A percentile compares a stretch with the other conserved stretches of the same genome.
These are phyloP conservation scores for Monomorium pharaonis DNA, from an alignment of 1,140 invertebrate genomes.

Conservation along the genomic window DNA sequence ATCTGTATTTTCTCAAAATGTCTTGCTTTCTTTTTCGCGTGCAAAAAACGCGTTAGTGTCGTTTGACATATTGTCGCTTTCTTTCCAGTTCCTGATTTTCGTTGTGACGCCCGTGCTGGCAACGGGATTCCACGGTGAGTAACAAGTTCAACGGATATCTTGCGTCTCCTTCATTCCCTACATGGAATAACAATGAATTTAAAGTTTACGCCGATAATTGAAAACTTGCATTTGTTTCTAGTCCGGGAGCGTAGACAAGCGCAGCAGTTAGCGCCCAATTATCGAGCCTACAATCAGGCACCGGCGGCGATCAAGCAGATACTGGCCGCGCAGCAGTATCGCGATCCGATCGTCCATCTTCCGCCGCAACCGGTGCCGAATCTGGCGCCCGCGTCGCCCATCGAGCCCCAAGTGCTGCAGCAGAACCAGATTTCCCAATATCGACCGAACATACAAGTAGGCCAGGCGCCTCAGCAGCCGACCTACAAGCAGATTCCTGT, in stretches of 20 bases:
- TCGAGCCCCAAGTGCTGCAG: conserved; percentile 50
- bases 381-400: conserved; percentile 54
- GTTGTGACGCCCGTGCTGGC: conserved; percentile 38
- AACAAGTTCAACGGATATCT: background rate
- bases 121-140: conserved; percentile 30
- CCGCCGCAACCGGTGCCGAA: conserved; percentile 75
- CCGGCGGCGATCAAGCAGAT: conserved; percentile 79
- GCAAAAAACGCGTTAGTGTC: background rate
- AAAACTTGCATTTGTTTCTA: background rate
- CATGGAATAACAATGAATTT: background rate
- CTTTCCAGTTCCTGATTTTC: conserved; percentile 51
- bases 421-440: conserved; percentile 66
- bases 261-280: conserved; percentile 68
- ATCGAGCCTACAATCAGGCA: conserved; percentile 77
- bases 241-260: conserved; percentile 71
- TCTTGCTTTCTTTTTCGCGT: background rate
- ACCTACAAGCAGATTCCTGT: conserved; percentile 70
- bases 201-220: background rate
- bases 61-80: conserved; percentile 8
- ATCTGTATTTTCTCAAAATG: too few relatives aligned
- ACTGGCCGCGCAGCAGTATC: conserved; percentile 76
- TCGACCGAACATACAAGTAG: conserved; percentile 65
- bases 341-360: conserved; percentile 79
- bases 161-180: background rate
- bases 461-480: conserved; percentile 71